phyloP scores from a whole-genome alignment of 2,888 invertebrate genomes.

The Caenorhabditis japonica region DNA sequence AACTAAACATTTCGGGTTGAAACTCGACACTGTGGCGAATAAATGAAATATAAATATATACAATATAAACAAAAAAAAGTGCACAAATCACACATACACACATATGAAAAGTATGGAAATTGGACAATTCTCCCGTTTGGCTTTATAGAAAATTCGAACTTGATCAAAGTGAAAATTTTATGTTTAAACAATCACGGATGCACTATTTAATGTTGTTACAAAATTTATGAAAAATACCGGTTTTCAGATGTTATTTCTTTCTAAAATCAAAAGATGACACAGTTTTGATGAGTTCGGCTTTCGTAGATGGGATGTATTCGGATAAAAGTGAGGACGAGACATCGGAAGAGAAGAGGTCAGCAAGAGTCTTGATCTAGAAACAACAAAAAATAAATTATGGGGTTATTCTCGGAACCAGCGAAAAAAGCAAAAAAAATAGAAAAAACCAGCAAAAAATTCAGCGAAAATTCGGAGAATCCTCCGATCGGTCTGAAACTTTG shows the following conservation, averaged over 20 bases:
- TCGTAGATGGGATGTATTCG: slow-evolving; percentile 17
- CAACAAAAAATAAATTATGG: not conserved
- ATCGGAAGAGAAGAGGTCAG: slow-evolving; percentile 32
- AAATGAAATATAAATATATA: slow-evolving; percentile 1
- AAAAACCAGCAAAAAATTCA: no score
- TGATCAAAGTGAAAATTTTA: not conserved
- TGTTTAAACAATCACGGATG: slow-evolving; percentile 24
- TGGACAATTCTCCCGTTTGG: slow-evolving; percentile 17
- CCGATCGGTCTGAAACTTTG: no score
- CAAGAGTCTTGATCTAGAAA: slow-evolving; percentile 38
- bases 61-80: slow-evolving; percentile 20
- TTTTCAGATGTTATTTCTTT: slow-evolving; percentile 35
- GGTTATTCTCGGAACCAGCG: no score
- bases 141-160: not conserved
- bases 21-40: slow-evolving; percentile 22
- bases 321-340: slow-evolving; percentile 17
- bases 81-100: slow-evolving; percentile 27
- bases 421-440: no score
- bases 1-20: slow-evolving; percentile 32
- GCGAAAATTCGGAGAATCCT: no score
- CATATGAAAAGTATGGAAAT: slow-evolving; percentile 11
- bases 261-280: slow-evolving; percentile 42
- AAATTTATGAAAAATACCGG: no score
- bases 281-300: slow-evolving; percentile 30
- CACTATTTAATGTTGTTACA: no score